A percentile compares a stretch with the other conserved stretches of the same genome.
Evolutionary conservation across 64 coral and sea anemone genomes (phyloP).

Genomic region (Acropora tenuis): DNA sequence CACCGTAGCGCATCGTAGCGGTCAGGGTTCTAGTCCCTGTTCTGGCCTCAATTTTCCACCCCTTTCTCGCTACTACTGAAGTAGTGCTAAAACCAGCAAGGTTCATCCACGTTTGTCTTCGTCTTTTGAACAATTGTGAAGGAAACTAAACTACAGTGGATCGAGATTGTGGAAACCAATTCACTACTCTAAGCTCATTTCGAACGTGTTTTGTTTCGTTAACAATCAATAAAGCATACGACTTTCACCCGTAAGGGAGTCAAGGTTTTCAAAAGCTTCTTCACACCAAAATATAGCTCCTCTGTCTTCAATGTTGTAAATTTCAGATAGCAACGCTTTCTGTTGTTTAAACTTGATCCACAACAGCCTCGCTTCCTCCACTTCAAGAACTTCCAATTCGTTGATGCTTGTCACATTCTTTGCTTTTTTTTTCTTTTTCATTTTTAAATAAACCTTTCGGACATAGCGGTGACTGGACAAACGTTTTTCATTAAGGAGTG

Average conservation of each 20-base stretch:
- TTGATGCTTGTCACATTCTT: too few species aligned
- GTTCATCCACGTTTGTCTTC: too few species aligned
- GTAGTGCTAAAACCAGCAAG: too few species aligned
- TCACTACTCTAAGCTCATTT: neutral
- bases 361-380: conserved; percentile 1
- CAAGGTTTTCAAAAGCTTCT: neutral
- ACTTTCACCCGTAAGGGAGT: neutral
- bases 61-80: too few species aligned
- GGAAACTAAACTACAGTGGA: neutral
- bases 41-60: too few species aligned
- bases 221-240: neutral
- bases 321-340: neutral
- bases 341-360: neutral
- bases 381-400: too few species aligned
- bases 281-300: neutral
- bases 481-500: too few species aligned
- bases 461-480: too few species aligned
- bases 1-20: too few species aligned
- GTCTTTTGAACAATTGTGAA: conserved; percentile 5
- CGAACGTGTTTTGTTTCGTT: conserved; percentile 25
- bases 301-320: neutral
- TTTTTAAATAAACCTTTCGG: too few species aligned
- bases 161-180: conserved; percentile 12
- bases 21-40: too few species aligned
- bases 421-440: too few species aligned